Evolutionary conservation across 35 echinoderm and acorn worm species (phyloP).

Genomic region (Anneissia japonica): DNA sequence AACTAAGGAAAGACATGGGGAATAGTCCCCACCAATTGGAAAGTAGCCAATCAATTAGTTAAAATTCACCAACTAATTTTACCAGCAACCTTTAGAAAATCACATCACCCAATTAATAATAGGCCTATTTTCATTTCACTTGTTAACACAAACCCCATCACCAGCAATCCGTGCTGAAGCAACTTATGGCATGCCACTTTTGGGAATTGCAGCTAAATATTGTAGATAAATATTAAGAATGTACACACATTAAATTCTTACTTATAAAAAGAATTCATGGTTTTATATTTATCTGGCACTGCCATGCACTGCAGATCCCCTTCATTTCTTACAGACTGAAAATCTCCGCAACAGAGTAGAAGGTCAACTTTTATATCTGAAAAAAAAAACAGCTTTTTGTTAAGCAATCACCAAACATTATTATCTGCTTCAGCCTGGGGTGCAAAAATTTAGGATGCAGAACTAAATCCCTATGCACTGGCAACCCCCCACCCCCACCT

Average conservation of each 20-base stretch:
- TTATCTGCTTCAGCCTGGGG: background rate
- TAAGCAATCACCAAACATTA: background rate
- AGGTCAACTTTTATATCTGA: conserved; percentile 85
- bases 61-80: no score
- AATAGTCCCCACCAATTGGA: background rate
- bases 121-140: no score
- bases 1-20: background rate
- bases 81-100: no score
- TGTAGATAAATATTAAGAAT: background rate
- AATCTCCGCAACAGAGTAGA: conserved; percentile 92
- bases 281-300: conserved; percentile 82
- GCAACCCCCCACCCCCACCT: background rate
- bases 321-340: conserved; percentile 94
- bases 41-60: background rate
- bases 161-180: no score
- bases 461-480: background rate
- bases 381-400: background rate
- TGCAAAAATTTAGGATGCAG: background rate
- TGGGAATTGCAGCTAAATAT: no score
- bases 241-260: conserved; percentile 10
- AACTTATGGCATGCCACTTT: no score
- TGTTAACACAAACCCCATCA: no score
- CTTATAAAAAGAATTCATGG: conserved; percentile 92
- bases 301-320: conserved; percentile 93
- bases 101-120: no score